A percentile compares a stretch with the other conserved stretches of the same genome.
phyloP scores from a whole-genome alignment of 2,113 vertebrate genomes.

The Strix uralensis region DNA sequence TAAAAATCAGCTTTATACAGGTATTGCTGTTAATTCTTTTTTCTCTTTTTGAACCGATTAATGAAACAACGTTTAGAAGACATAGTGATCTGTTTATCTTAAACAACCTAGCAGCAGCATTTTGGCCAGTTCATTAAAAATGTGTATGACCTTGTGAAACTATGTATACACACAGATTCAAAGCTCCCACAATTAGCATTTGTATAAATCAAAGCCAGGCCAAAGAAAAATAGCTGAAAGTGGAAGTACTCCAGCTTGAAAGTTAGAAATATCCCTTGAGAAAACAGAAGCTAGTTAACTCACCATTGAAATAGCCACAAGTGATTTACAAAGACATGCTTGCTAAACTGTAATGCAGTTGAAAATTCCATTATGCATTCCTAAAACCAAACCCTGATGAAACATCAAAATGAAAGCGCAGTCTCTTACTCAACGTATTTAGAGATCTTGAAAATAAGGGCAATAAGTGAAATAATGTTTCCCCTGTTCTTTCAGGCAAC shows the following conservation, averaged over 20 bases:
- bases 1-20: slow-evolving; percentile 34
- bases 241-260: slow-evolving; percentile 17
- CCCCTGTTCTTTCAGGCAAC: neutral
- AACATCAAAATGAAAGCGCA: neutral
- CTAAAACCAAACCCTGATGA: neutral
- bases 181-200: slow-evolving; percentile 44
- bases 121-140: slow-evolving; percentile 48
- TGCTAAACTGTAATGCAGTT: neutral
- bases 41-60: neutral
- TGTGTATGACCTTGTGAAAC: slow-evolving; percentile 39
- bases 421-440: neutral
- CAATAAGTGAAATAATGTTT: neutral
- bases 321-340: neutral
- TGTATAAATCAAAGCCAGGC: slow-evolving; percentile 51
- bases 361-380: neutral
- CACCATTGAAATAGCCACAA: neutral
- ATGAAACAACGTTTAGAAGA: neutral
- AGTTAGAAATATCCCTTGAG: slow-evolving; percentile 2
- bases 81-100: neutral
- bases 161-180: slow-evolving; percentile 20
- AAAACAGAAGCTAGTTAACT: slow-evolving; percentile 17
- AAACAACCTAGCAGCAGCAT: neutral
- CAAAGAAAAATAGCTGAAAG: slow-evolving; percentile 31
- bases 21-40: neutral
- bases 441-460: neutral